These are phyloP conservation scores for Stigmatopora nigra DNA, from an alignment of 2,113 vertebrate species.

Conservation along the genomic window DNA sequence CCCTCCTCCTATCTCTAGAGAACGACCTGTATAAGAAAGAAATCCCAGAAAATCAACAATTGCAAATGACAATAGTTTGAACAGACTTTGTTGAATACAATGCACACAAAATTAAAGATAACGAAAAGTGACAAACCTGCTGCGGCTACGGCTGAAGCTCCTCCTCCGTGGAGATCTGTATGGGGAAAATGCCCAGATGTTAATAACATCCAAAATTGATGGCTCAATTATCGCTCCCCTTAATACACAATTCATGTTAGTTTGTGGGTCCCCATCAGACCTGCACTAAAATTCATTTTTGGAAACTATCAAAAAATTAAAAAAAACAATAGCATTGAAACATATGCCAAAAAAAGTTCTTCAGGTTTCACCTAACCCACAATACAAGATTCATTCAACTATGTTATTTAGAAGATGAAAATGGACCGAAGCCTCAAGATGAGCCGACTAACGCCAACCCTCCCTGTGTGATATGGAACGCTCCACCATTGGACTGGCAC, in stretches of 20 bases:
- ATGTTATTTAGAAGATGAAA: neutral
- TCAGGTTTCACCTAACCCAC: conserved; percentile 23
- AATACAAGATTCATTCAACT: conserved; percentile 8
- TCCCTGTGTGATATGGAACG: neutral
- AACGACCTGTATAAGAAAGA: conserved; percentile 75
- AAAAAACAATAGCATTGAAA: neutral
- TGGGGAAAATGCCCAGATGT: conserved; percentile 47
- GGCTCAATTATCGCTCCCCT: conserved; percentile 8
- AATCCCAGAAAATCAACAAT: neutral
- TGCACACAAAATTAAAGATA: neutral
- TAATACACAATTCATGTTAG: conserved; percentile 22
- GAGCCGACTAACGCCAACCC: conserved; percentile 3
- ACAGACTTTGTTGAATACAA: too few species aligned
- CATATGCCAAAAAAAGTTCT: neutral
- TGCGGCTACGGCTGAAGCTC: conserved; percentile 95
- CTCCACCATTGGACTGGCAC: conserved; percentile 25
- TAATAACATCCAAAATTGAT: conserved; percentile 17
- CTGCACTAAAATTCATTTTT: conserved; percentile 21
- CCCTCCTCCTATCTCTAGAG: conserved; percentile 96
- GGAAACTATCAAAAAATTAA: neutral
- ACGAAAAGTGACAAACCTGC: conserved; percentile 74
- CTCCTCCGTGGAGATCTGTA: conserved; percentile 95
- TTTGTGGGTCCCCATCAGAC: conserved; percentile 33
- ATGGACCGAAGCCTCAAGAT: neutral
- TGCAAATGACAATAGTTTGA: too few species aligned